Evolutionary conservation across 2,113 vertebrate genomes (phyloP), one percentile per base, ranked within the genome.

Genomic region (Antigone vipio): DNA sequence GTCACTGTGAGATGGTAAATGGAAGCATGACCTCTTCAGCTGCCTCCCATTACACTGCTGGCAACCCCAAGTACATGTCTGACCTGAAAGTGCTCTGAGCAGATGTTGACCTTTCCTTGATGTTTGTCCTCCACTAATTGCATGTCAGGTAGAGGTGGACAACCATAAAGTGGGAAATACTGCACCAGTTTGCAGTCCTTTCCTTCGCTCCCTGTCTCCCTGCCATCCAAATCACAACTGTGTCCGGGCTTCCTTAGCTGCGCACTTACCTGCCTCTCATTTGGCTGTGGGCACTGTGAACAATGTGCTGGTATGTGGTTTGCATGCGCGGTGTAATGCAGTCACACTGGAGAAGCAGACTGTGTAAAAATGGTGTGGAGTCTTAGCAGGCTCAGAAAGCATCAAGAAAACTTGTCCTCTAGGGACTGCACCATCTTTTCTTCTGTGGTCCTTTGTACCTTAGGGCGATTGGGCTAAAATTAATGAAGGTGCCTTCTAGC

Each of bases 21-120:
- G 56, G 59, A 87, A 79, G 74, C 53, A 23, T 53, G 83, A 85
- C 84, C 66, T 74, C 80, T 72, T 66, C 77, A 73, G 50, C 86
- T 96, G 89, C 94, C 63, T 95, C 49, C 32, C 1, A 4, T 49
- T 78, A 67, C 35, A 19, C 15, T 89, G 66, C 88, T 89, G 76
- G 80, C 84, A 91, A 40, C 49, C 53, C 50, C 66, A 35, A 45
- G 77, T 60, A 13, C n/a, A 45, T 10, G 15, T 81, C 68, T 86
- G 85, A 91, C 80, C 86, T 75, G 50, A 79, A 93, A 89, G 56
- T 3, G 63, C 92, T 83, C 74, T 40, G 42, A 95, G 94, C 96
- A 93, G 80, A 89, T 92, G 86, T 38, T 97, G 94, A 96, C 95
- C 94, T 97, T 95, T 97, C 73, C 64, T 52, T 84, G 83, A 78